These are phyloP conservation scores for Ischnus inquisitorius DNA, from an alignment of 2,888 invertebrate species.

Conservation along the genomic window DNA sequence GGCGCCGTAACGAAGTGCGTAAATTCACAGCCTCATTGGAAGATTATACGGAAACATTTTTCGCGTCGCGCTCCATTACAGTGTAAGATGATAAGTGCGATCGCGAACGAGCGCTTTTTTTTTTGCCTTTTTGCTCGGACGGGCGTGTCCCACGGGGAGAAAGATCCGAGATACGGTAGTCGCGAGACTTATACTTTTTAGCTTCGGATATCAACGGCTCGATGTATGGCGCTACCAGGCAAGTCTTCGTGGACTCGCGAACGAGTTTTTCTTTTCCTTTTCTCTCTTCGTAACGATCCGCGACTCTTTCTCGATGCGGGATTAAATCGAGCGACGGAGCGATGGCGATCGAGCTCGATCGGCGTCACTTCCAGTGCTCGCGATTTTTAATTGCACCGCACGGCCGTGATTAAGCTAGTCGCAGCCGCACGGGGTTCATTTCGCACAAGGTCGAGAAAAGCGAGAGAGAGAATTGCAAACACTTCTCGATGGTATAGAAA, in stretches of 20 bases:
- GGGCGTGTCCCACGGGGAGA: constrained; percentile 28
- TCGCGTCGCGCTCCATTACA: background rate
- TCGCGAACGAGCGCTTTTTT: background rate
- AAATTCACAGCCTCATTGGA: constrained; percentile 26
- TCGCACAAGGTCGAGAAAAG: too few species aligned
- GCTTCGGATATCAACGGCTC: constrained; percentile 18
- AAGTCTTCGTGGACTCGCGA: constrained; percentile 29
- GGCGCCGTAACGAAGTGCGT: background rate
- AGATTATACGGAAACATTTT: background rate
- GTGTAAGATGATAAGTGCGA: background rate
- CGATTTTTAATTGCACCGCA: constrained; percentile 60
- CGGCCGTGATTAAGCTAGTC: too few species aligned
- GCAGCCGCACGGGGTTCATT: too few species aligned
- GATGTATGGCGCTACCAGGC: background rate
- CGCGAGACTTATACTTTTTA: background rate
- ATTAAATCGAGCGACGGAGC: background rate
- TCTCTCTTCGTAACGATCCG: background rate
- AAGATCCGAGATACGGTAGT: constrained; percentile 2
- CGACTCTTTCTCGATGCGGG: background rate
- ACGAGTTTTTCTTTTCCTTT: constrained; percentile 22
- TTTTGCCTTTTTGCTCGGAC: background rate
- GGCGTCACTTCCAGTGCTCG: constrained; percentile 25
- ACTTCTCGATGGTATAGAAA: too few species aligned
- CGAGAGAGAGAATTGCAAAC: too few species aligned
- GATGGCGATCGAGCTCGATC: constrained; percentile 3